Percentiles rank a stretch among this genome's conserved stretches.
Conservation (phyloP, 2,888 invertebrate genomes). For the Zonitis immaculata region DNA sequence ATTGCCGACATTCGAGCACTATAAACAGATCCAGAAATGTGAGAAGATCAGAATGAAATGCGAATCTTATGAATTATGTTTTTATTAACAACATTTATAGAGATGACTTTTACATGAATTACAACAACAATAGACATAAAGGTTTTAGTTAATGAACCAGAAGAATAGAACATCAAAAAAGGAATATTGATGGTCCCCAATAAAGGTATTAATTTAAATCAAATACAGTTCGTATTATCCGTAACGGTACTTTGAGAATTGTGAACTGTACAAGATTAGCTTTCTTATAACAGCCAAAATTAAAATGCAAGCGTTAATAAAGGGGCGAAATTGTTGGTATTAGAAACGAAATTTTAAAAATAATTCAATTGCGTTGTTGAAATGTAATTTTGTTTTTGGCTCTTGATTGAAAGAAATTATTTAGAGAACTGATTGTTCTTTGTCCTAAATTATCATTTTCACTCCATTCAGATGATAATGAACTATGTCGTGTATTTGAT, state of each 20-base stretch:
- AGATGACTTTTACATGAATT: conserved; percentile 1
- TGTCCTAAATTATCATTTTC: conserved; percentile 69
- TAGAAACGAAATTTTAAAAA: conserved; percentile 11
- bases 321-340: no score
- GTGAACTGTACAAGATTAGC: no score
- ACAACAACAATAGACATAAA: conserved; percentile 14
- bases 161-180: conserved; percentile 8
- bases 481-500: conserved; percentile 61
- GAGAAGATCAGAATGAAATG: not conserved
- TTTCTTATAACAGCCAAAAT: conserved; percentile 29
- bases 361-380: conserved; percentile 32
- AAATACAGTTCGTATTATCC: not conserved
- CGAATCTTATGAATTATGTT: not conserved
- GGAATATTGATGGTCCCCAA: conserved; percentile 2
- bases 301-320: conserved; percentile 19
- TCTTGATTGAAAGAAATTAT: conserved; percentile 68
- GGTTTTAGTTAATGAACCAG: not conserved
- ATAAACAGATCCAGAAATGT: conserved; percentile 33
- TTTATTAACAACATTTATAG: not conserved
- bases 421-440: conserved; percentile 73
- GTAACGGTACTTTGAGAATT: no score
- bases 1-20: conserved; percentile 70
- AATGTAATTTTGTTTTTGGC: conserved; percentile 43
- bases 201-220: conserved; percentile 9
- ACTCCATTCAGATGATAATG: conserved; percentile 72